Evolutionary conservation across 2,797 vertebrate species (phyloP), one percentile per base, ranked within the genome.

Genomic region (Spinus olivaceus): DNA sequence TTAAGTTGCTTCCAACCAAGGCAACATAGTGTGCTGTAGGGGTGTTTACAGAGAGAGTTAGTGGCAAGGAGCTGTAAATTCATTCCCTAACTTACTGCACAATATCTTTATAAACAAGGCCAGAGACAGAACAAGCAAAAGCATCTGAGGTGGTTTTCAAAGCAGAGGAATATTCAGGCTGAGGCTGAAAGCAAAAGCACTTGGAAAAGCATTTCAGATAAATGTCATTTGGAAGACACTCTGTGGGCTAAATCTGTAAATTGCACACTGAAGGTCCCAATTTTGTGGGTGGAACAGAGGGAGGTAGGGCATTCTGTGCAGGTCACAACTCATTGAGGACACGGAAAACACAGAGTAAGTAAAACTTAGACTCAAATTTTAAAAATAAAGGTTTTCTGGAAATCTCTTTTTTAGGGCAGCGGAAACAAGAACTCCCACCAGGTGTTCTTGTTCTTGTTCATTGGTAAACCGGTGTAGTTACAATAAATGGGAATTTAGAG

Each of bases 121-220:
- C 41, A 71, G 44, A 84, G 41, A 79, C 13, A 71, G 61, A 73
- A 47, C 33, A 35, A 57, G 57, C 10, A 65, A 51, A 86, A 83
- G 13, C 8, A 77, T 19, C 20, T 32, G 32, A 87, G 61, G 22
- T 63, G 23, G 14, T 82, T 81, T 35, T 67, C 37, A 94, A 92
- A 78, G 21, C 27, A 85, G n/a, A 50, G 0, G 3, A 84, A 50
- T 86, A 73, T 60, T 76, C 37, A 83, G 53, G 8, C 33, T 53
- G 42, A 82, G 72, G 41, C 30, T 74, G 42, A 92, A 92, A 90
- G 23, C 23, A 32, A 92, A 92, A 90, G 23, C 23, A 32, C 23
- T 59, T 27, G 10, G 42, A 71, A 90, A 71, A 67, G 2, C 8
- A 50, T 67, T 39, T 87, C 14, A 39, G 22, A 64, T n/a, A 67